A percentile compares a stretch with the other conserved stretches of the same genome.
Conservation (phyloP, 2,888 invertebrate genomes). For the Pharmacophagus antenor region DNA sequence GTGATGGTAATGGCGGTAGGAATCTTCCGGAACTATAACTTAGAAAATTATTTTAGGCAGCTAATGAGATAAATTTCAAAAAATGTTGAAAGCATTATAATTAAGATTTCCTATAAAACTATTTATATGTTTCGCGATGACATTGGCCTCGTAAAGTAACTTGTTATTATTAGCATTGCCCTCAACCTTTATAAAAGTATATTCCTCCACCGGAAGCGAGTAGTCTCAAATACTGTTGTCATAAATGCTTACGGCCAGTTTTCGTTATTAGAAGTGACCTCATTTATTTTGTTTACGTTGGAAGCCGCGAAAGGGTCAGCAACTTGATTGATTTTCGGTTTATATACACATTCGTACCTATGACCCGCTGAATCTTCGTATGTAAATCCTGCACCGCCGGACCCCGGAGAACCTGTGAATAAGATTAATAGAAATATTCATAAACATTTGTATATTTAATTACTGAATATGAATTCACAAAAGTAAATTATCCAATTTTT, state of each 20-base stretch:
- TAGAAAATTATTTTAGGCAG: conserved; percentile 11
- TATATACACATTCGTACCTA: conserved; percentile 71
- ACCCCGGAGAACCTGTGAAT: conserved; percentile 37
- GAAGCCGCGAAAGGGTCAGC: conserved; percentile 30
- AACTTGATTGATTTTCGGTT: conserved; percentile 50
- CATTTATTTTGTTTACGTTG: conserved; percentile 14
- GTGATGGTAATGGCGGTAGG: conserved; percentile 22
- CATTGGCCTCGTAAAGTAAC: background rate
- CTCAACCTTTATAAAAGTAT: conserved; percentile 35
- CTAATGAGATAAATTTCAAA: background rate
- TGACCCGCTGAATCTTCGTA: conserved; percentile 65
- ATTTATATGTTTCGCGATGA: background rate
- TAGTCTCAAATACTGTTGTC: conserved; percentile 34
- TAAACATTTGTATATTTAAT: too few species aligned
- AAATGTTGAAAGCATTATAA: too few species aligned
- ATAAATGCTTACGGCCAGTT: conserved; percentile 31
- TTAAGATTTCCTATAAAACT: too few species aligned
- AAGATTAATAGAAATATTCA: background rate
- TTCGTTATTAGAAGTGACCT: conserved; percentile 11
- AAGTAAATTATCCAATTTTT: too few species aligned
- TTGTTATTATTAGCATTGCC: background rate
- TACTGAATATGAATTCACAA: too few species aligned
- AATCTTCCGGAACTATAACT: conserved; percentile 33
- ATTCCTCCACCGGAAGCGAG: conserved; percentile 33
- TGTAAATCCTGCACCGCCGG: conserved; percentile 57